Base-by-base conservation (phyloP, 2,888 invertebrate species). In the Trichogramma dendrolimi region DNA sequence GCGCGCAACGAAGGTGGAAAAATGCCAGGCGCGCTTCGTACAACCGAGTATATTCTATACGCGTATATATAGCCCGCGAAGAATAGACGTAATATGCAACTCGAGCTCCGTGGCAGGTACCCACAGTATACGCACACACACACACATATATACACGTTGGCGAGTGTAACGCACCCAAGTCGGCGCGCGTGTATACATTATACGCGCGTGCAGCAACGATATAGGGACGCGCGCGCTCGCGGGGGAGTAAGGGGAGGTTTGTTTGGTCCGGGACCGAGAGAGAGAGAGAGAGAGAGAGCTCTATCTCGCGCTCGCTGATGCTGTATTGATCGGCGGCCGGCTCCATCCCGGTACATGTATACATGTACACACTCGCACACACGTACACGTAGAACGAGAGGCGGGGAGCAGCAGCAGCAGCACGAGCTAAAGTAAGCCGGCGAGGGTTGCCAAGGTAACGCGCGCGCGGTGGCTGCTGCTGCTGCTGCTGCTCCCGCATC, bases 361-460 rank as follows among this genome's bases (percentile, higher is more conserved):
- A 27, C 27, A 27, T 2, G 27, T 27, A 27, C 27, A 27, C 27
- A 27, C 27, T 27, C 27, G 27, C 27, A 27, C 27, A 27, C 58
- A 70, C 67, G 70, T 68, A 27, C 27, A 27, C 27, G 27, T 27
- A 27, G 27, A 27, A 27, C 27, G 27, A 27, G 27, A 27, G 27
- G 27, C 27, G 27, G 27, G 27, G 27, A 27, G 27, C 27, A 27
- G 27, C 27, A 27, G 27, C 27, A 27, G 27, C 27, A 70, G 72
- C 73, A 69, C 64, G 72, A 73, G 75, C 77, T 75, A 74, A 77
- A 77, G 73, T 75, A 75, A 76, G 74, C 75, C 73, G 69, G 27
- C 27, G 27, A 27, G 27, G 27, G 27, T 27, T 27, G 2, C 27
- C 27, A 27, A 68, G 42, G 48, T 27, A 27, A 27, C 27, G 27